These are phyloP conservation scores for Anthrax anthrax DNA, from an alignment of 2,888 invertebrate genomes.

Conservation along the genomic window DNA sequence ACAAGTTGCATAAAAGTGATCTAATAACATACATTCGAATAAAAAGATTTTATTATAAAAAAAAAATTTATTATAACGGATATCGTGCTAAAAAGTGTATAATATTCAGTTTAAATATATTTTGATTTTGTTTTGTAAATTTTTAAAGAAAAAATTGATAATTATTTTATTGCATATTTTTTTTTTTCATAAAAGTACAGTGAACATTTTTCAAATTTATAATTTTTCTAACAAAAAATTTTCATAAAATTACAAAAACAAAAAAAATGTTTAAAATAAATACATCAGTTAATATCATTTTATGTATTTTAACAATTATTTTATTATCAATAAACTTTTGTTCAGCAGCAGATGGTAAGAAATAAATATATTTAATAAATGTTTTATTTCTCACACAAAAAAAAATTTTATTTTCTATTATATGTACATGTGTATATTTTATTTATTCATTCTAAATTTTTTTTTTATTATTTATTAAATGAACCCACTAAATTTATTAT, in stretches of 20 bases:
- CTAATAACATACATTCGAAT: background rate
- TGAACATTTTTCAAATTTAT: too few relatives aligned
- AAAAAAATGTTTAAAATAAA: slow-evolving; percentile 2
- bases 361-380: too few relatives aligned
- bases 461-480: too few relatives aligned
- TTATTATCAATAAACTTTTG: slow-evolving; percentile 5
- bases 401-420: background rate
- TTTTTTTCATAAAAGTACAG: background rate
- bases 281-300: slow-evolving; percentile 4
- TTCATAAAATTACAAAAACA: too few relatives aligned
- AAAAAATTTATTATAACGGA: too few relatives aligned
- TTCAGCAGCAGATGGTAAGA: slow-evolving; percentile 10
- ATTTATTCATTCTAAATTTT: too few relatives aligned
- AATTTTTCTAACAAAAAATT: too few relatives aligned
- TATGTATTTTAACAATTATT: slow-evolving; percentile 5
- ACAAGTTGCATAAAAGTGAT: slow-evolving; percentile 4
- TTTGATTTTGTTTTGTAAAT: too few relatives aligned
- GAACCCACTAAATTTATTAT: too few relatives aligned
- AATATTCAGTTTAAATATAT: background rate
- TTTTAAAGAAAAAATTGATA: too few relatives aligned
- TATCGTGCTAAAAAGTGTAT: background rate
- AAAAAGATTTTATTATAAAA: too few relatives aligned
- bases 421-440: too few relatives aligned
- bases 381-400: background rate
- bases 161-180: background rate